These are phyloP conservation scores for Gobio occitaniae DNA, from an alignment of 2,797 vertebrate genomes.

Conservation along the genomic window DNA sequence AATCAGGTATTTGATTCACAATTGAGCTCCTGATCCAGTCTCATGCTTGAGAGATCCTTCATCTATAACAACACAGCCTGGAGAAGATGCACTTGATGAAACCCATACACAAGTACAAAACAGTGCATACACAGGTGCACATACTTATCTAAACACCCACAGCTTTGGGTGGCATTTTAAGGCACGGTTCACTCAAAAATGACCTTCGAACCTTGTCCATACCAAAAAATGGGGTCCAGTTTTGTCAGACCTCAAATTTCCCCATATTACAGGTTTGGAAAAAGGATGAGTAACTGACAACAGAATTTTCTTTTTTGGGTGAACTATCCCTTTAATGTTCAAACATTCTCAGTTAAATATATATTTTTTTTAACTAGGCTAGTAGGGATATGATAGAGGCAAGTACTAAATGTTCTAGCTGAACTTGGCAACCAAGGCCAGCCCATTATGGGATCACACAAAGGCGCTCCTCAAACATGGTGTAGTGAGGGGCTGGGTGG, in stretches of 20 bases:
- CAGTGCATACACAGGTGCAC: constrained; percentile 37
- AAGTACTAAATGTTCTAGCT: constrained; percentile 31
- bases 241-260: background rate
- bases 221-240: background rate
- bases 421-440: constrained; percentile 48
- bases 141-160: background rate
- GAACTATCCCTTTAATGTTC: background rate
- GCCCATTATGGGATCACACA: constrained; percentile 65
- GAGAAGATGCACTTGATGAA: constrained; percentile 70
- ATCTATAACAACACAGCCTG: constrained; percentile 73
- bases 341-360: background rate
- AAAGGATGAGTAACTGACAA: background rate
- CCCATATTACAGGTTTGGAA: background rate
- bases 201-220: background rate
- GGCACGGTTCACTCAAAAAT: background rate
- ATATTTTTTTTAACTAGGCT: background rate
- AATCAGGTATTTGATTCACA: constrained; percentile 70
- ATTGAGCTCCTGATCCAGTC: constrained; percentile 73
- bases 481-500: constrained; percentile 67
- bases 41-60: constrained; percentile 81
- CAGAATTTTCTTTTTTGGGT: background rate
- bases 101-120: constrained; percentile 34
- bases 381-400: constrained; percentile 2
- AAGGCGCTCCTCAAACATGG: constrained; percentile 59
- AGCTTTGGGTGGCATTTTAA: background rate